Conservation (phyloP, 2,797 vertebrate species). For the Neopelma chrysocephalum region DNA sequence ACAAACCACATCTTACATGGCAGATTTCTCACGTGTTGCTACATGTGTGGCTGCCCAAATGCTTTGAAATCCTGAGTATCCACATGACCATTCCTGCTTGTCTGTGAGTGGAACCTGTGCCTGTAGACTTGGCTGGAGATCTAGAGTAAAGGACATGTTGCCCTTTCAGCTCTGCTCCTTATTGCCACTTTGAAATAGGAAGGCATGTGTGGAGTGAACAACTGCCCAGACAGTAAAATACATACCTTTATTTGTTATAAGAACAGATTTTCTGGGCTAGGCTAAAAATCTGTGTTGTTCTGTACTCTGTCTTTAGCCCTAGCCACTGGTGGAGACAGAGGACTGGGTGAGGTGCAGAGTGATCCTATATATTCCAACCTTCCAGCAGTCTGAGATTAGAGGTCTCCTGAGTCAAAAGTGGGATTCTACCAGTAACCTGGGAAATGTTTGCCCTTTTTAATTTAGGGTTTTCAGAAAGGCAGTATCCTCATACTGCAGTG, state of each 20-base stretch:
- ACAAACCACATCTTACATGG: not conserved
- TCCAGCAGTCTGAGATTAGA: not conserved
- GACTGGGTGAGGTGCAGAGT: not conserved
- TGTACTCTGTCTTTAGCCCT: not conserved
- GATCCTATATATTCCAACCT: not conserved
- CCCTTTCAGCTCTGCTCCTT: conserved; percentile 33
- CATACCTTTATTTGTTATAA: not conserved
- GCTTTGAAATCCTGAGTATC: not conserved
- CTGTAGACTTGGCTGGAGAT: conserved; percentile 41
- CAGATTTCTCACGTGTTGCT: conserved; percentile 8
- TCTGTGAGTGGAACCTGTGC: conserved; percentile 22
- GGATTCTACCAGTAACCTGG: not conserved
- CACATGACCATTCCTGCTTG: conserved; percentile 25
- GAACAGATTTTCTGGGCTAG: not conserved
- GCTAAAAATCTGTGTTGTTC: not conserved
- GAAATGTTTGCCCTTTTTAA: not conserved
- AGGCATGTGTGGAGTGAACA: not conserved
- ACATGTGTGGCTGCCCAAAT: not conserved
- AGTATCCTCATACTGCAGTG: not conserved
- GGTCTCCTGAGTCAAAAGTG: not conserved
- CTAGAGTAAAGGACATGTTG: conserved; percentile 46
- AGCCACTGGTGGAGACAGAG: not conserved
- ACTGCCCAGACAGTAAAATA: conserved; percentile 5
- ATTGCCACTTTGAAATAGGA: not conserved
- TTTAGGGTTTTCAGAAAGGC: not conserved